These are phyloP conservation scores for Eumerus sabulonum DNA, from an alignment of 2,888 invertebrate genomes.

Conservation along the genomic window DNA sequence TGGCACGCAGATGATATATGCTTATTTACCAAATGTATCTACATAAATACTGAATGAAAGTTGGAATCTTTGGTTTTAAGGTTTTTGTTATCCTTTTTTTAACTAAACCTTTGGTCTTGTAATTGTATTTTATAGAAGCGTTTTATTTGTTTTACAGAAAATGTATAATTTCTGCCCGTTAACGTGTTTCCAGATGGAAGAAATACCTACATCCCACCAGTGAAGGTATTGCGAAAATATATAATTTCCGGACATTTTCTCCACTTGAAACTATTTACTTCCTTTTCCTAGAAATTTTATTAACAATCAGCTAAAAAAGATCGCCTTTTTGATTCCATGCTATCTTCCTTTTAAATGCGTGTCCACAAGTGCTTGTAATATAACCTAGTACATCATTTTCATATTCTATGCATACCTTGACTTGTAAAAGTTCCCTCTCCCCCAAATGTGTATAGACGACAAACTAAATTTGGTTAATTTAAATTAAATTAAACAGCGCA, in stretches of 20 bases:
- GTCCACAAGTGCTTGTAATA: constrained; percentile 64
- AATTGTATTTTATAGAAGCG: constrained; percentile 66
- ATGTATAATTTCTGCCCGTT: constrained; percentile 70
- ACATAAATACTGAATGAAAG: no score
- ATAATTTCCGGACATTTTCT: constrained; percentile 68
- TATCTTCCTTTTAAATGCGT: constrained; percentile 63
- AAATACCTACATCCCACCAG: constrained; percentile 71
- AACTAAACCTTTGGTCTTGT: constrained; percentile 36
- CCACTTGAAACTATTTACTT: constrained; percentile 66
- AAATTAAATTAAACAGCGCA: constrained; percentile 48
- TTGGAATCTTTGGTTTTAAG: no score
- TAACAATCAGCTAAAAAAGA: constrained; percentile 28
- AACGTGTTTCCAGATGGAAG: constrained; percentile 71
- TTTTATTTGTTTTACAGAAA: constrained; percentile 76
- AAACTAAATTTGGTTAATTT: constrained; percentile 30
- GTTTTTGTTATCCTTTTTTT: background rate
- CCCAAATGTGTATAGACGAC: constrained; percentile 51
- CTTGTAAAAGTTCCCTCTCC: constrained; percentile 53
- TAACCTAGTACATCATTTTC: constrained; percentile 44
- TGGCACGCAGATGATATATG: no score
- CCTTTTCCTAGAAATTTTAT: constrained; percentile 58
- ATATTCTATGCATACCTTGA: constrained; percentile 61
- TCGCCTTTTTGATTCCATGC: constrained; percentile 61
- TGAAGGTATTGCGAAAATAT: constrained; percentile 71
- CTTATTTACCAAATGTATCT: no score